phyloP scores from a whole-genome alignment of 2,888 invertebrate genomes.

The Linhomoeus sp. region DNA sequence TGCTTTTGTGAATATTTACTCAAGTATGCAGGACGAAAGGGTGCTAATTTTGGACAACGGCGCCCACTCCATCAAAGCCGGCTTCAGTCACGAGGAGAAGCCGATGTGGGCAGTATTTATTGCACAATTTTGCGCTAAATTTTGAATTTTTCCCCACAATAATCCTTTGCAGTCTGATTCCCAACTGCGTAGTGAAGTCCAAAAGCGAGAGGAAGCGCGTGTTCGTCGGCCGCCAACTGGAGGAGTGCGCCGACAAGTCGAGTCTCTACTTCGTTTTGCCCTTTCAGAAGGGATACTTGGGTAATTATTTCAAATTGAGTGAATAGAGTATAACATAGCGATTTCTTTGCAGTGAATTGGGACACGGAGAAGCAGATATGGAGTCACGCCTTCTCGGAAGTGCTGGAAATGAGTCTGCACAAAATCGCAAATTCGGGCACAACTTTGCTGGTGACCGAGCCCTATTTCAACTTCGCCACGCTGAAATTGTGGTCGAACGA shows the following conservation, averaged over 20 bases:
- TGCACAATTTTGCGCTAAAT: too few species aligned
- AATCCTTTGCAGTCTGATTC: slow-evolving; percentile 38
- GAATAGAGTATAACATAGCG: slow-evolving; percentile 1
- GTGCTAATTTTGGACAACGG: too few species aligned
- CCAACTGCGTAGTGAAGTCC: slow-evolving; percentile 93
- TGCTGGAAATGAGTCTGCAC: neutral
- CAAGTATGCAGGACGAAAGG: too few species aligned
- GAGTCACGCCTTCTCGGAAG: slow-evolving; percentile 79
- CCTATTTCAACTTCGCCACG: slow-evolving; percentile 71
- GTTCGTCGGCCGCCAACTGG: slow-evolving; percentile 80
- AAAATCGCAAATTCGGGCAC: slow-evolving; percentile 35
- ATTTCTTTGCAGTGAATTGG: slow-evolving; percentile 50
- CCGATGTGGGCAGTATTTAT: too few species aligned
- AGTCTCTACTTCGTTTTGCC: slow-evolving; percentile 80
- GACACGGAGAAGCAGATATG: slow-evolving; percentile 76
- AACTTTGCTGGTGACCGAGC: slow-evolving; percentile 70
- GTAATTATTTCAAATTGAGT: slow-evolving; percentile 7
- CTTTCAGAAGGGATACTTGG: slow-evolving; percentile 52
- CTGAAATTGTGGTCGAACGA: slow-evolving; percentile 83
- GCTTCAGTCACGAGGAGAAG: too few species aligned
- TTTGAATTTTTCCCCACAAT: neutral
- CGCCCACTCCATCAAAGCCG: too few species aligned
- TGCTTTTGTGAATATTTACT: too few species aligned
- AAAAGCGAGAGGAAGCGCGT: slow-evolving; percentile 80
- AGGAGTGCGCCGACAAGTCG: slow-evolving; percentile 85